Percentiles rank a stretch among this genome's conserved stretches.
Evolutionary conservation across 2,797 vertebrate genomes (phyloP).

Genomic region (Cyprinodon diabolis): DNA sequence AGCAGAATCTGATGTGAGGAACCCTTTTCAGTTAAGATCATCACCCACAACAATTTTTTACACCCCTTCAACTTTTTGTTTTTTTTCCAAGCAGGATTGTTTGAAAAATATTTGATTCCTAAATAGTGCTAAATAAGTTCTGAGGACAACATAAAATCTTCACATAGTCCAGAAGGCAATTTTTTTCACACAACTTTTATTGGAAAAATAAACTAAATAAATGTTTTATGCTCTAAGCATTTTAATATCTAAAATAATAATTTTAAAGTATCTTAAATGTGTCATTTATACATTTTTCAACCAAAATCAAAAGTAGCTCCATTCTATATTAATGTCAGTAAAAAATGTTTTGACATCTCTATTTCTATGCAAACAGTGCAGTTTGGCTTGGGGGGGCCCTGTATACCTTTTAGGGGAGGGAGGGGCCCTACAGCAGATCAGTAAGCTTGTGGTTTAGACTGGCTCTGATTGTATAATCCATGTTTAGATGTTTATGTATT

Average conservation of each 20-base stretch:
- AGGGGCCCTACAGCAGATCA: not conserved
- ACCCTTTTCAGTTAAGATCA: not conserved
- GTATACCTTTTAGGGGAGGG: not conserved
- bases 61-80: not conserved
- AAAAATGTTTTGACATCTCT: not conserved
- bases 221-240: not conserved
- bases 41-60: not conserved
- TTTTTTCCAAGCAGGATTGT: not conserved
- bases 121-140: not conserved
- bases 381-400: not conserved
- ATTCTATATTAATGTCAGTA: not conserved
- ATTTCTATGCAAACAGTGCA: not conserved
- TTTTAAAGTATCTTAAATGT: not conserved
- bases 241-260: not conserved
- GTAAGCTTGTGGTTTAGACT: not conserved
- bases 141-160: not conserved
- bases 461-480: not conserved
- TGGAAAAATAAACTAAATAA: not conserved
- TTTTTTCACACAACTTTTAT: not conserved
- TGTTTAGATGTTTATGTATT: constrained; percentile 1
- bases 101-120: not conserved
- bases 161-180: not conserved
- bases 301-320: not conserved
- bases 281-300: not conserved
- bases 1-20: not conserved